Conservation (phyloP, 2,888 invertebrate species). For the Tineola bisselliella region DNA sequence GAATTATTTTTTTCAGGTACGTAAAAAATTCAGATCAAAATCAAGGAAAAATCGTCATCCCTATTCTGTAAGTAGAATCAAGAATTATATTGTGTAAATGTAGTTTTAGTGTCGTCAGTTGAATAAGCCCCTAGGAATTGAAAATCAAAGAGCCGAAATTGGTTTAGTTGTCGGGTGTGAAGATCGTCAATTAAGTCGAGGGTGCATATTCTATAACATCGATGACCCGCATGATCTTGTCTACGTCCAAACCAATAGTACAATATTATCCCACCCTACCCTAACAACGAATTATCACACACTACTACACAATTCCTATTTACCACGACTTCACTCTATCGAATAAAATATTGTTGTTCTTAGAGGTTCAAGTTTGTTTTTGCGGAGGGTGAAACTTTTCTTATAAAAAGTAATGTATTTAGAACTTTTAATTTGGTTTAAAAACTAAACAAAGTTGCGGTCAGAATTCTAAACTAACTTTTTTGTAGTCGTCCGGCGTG, state of each 20-base stretch:
- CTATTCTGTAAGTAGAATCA: neutral
- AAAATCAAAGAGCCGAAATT: constrained; percentile 1
- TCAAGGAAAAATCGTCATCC: neutral
- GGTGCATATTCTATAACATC: constrained; percentile 36
- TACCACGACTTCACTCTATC: neutral
- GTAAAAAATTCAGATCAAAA: neutral
- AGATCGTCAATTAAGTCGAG: constrained; percentile 44
- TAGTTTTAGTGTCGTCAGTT: too few relatives aligned
- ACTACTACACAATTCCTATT: constrained; percentile 8
- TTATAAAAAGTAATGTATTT: neutral
- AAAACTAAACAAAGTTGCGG: neutral
- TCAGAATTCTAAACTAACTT: neutral
- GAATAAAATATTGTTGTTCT: constrained; percentile 9
- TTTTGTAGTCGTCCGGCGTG: too few relatives aligned
- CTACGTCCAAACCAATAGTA: constrained; percentile 41
- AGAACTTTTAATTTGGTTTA: neutral
- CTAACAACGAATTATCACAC: constrained; percentile 7
- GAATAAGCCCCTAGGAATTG: neutral
- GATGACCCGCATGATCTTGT: constrained; percentile 48
- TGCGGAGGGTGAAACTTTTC: neutral
- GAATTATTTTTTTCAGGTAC: neutral
- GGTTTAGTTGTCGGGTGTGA: constrained; percentile 1
- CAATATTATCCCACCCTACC: neutral
- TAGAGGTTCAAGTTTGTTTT: neutral
- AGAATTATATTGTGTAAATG: too few relatives aligned